Conservation (phyloP, 2,888 invertebrate genomes). For the Cinara cedri region DNA sequence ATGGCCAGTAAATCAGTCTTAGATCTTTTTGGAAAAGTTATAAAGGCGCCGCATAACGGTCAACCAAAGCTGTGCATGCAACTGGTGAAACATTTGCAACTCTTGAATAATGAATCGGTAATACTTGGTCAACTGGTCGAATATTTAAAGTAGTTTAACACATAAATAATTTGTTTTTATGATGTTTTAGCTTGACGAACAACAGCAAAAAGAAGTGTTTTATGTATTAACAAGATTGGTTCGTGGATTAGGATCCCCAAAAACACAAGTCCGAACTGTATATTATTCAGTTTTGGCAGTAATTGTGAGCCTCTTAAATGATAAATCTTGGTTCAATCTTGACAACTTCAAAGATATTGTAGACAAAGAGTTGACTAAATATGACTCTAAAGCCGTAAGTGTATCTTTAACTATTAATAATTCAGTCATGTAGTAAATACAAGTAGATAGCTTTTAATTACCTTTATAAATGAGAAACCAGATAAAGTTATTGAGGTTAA, state of each 20-base stretch:
- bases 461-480: background rate
- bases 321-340: constrained; percentile 41
- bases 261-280: constrained; percentile 49
- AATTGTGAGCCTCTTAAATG: constrained; percentile 18
- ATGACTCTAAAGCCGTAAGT: constrained; percentile 57
- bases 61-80: constrained; percentile 57
- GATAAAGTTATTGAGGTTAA: background rate
- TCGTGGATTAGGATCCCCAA: constrained; percentile 74
- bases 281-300: constrained; percentile 56
- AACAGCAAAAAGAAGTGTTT: constrained; percentile 66
- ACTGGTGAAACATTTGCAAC: constrained; percentile 56
- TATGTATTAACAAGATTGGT: constrained; percentile 75
- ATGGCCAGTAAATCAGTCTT: constrained; percentile 56
- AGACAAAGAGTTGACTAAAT: constrained; percentile 57
- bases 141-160: background rate
- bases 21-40: constrained; percentile 56
- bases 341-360: constrained; percentile 55
- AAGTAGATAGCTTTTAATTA: too few relatives aligned
- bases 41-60: constrained; percentile 38
- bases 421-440: background rate
- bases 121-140: background rate
- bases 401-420: background rate
- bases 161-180: constrained; percentile 24
- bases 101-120: constrained; percentile 15
- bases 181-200: constrained; percentile 64